Percentiles rank a stretch among this genome's conserved stretches.
Conservation (phyloP, 2,113 vertebrate genomes). For the Hippocampus guttulatus region DNA sequence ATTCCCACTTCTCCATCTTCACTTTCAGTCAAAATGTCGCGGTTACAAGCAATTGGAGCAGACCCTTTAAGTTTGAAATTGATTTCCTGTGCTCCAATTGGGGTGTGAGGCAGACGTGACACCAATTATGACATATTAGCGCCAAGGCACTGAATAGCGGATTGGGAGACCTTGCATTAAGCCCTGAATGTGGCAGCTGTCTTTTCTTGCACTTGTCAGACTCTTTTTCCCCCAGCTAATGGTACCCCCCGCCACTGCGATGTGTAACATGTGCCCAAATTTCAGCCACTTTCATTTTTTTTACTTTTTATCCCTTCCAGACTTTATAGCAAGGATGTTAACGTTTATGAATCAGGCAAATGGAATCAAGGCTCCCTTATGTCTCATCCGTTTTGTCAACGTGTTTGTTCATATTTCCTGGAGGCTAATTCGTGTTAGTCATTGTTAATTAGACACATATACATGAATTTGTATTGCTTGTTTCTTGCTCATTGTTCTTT, state of each 20-base stretch:
- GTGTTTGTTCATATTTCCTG: no score
- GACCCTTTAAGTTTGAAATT: conserved; percentile 9
- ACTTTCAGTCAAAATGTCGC: conserved; percentile 50
- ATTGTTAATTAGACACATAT: no score
- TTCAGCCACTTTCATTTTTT: background rate
- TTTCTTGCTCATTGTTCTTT: no score
- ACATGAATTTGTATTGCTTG: no score
- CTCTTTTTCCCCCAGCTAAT: conserved; percentile 37
- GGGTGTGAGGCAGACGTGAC: conserved; percentile 24
- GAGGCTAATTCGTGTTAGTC: no score
- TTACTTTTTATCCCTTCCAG: no score
- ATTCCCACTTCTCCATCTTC: conserved; percentile 30
- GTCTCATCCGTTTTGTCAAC: no score
- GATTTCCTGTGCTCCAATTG: conserved; percentile 48
- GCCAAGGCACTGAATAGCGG: conserved; percentile 11
- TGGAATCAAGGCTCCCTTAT: no score
- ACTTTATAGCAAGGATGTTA: no score
- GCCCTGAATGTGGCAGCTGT: conserved; percentile 7
- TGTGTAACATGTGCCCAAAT: conserved; percentile 1
- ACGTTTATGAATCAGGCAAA: no score
- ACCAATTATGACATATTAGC: conserved; percentile 53
- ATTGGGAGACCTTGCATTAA: background rate
- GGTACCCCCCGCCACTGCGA: conserved; percentile 3
- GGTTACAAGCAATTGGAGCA: conserved; percentile 35
- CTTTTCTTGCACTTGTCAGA: conserved; percentile 41